Conservation (phyloP, 1,140 invertebrate species). For the Mesaphorura yosii region DNA sequence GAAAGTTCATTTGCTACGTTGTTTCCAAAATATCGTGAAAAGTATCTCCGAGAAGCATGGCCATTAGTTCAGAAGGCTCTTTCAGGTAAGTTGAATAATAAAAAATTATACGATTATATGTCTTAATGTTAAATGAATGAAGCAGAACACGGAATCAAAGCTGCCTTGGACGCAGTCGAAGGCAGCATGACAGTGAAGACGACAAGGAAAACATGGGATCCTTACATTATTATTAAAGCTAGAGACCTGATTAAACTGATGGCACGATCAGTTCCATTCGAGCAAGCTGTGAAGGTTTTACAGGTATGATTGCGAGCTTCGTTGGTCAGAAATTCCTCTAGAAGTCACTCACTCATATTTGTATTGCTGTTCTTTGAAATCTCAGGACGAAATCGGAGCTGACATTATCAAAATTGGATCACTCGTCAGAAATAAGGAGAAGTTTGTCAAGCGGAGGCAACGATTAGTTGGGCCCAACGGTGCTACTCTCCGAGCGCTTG, state of each 20-base stretch:
- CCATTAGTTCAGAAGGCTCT: slow-evolving; percentile 81
- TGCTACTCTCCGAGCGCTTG: slow-evolving; percentile 93
- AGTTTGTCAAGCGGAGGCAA: slow-evolving; percentile 91
- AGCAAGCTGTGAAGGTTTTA: slow-evolving; percentile 75
- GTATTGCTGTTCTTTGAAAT: slow-evolving; percentile 6
- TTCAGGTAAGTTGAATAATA: slow-evolving; percentile 16
- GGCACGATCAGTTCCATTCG: slow-evolving; percentile 89
- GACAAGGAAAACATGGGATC: slow-evolving; percentile 97
- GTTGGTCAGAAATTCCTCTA: no score
- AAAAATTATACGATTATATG: slow-evolving; percentile 3
- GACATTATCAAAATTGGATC: slow-evolving; percentile 97
- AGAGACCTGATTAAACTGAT: slow-evolving; percentile 91
- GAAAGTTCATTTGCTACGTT: slow-evolving; percentile 69
- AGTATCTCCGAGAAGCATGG: slow-evolving; percentile 93
- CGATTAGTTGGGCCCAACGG: slow-evolving; percentile 93
- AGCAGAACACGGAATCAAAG: slow-evolving; percentile 63
- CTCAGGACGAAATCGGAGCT: slow-evolving; percentile 69
- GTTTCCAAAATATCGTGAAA: slow-evolving; percentile 88
- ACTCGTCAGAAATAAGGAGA: slow-evolving; percentile 79
- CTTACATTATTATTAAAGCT: slow-evolving; percentile 92
- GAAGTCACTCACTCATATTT: background rate
- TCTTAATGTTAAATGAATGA: no score
- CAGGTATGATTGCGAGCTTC: no score
- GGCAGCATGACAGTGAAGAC: slow-evolving; percentile 92
- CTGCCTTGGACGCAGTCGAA: slow-evolving; percentile 87